Conservation (phyloP, 2,888 invertebrate species). For the Hirtodrosophila cameraria region DNA sequence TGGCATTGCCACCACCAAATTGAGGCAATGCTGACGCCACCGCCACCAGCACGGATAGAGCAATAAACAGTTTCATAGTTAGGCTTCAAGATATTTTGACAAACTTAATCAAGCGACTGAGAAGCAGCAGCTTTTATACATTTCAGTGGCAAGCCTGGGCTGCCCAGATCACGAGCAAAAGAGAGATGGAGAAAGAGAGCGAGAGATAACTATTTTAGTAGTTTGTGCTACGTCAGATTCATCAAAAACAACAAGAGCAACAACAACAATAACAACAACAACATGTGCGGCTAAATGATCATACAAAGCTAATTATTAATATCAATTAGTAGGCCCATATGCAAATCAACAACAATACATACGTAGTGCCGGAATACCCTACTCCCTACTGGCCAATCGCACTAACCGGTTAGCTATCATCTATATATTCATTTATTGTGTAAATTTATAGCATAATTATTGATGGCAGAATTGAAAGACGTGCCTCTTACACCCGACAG, state of each 20-base stretch:
- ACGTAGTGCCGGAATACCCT: constrained; percentile 4
- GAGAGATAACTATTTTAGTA: constrained; percentile 11
- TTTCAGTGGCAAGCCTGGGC: constrained; percentile 6
- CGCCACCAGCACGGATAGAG: constrained; percentile 43
- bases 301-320: constrained; percentile 28
- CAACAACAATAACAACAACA: constrained; percentile 8
- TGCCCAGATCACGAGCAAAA: not conserved
- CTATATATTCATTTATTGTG: too few species aligned
- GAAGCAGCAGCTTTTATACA: constrained; percentile 54
- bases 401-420: constrained; percentile 36
- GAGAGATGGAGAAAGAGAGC: not conserved
- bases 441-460: not conserved
- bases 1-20: constrained; percentile 6
- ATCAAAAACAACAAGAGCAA: constrained; percentile 1
- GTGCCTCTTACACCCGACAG: constrained; percentile 14
- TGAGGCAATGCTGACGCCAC: constrained; percentile 45
- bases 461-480: not conserved
- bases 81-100: constrained; percentile 41
- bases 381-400: not conserved
- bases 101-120: constrained; percentile 42
- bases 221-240: constrained; percentile 18
- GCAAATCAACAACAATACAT: constrained; percentile 6
- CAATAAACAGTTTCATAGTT: constrained; percentile 62
- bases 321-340: constrained; percentile 37
- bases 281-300: constrained; percentile 30